Base-by-base conservation (phyloP, 2,113 vertebrate species). In the Hypanus sabinus region DNA sequence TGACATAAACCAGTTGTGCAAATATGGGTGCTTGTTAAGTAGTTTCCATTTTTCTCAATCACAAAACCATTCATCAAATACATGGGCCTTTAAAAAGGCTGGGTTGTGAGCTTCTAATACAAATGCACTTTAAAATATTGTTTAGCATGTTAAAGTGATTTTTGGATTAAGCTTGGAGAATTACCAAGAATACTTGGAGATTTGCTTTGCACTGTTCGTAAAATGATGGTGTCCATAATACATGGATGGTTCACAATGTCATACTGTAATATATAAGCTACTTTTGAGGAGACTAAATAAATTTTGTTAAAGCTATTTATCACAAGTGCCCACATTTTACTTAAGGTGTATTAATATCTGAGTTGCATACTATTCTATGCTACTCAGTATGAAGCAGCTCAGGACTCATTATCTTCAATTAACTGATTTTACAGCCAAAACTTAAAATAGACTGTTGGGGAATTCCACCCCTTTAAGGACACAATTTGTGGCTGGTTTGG, bases 101-200 rank as follows among this genome's bases (percentile, higher is more conserved):
- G 14, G 14, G 30, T 65, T 65, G 14, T 7, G 18, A 2, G 60
- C 18, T 90, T 36, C 57, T 65, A 90, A 90, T 68, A 90, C 33
- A 33, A 65, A 90, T 90, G 30, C n/a, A 90, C 85, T 90, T 90
- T 90, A 20, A 90, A 20, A 68, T 20, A 36, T 36, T 88, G 12
- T 65, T 90, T 65, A 65, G 38, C 16, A 36, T 33, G 60, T 33
- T 68, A n/a, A 65, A 16, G n/a, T 65, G 12, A 62, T 65, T 14
- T 62, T 27, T 62, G 27, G 60, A n/a, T 65, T 57, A 18, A 65
- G 60, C 8, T 27, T 88, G 83, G 83, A 62, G 83, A 88, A 90
- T 90, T 90, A 33, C 60, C 60, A 90, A 68, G 60, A 90, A 90
- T 90, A 6, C n/a, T 90, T 90, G 16, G 85, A 90, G 30, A 65